Percentiles rank a stretch among this genome's conserved stretches.
phyloP scores from a whole-genome alignment of 2,888 invertebrate genomes.

The Spialia ferax region DNA sequence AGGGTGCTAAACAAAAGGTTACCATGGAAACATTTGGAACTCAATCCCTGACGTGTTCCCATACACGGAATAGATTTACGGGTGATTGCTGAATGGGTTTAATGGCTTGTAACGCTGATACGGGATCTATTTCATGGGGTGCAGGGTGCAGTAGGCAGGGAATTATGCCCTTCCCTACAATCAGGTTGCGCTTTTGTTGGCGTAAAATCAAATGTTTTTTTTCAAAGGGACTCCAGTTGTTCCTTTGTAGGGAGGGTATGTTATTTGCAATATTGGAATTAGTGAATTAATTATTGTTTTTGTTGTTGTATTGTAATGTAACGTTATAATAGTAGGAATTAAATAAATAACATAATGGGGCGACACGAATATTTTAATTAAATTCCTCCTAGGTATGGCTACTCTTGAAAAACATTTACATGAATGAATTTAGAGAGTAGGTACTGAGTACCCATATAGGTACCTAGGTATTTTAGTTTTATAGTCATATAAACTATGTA shows the following conservation, averaged over 20 bases:
- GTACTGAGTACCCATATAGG: no score
- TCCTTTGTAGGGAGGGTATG: background rate
- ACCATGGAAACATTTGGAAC: conserved; percentile 1
- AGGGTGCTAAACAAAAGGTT: conserved; percentile 6
- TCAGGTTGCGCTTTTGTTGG: conserved; percentile 8
- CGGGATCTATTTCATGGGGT: conserved; percentile 51
- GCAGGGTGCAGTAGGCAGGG: background rate
- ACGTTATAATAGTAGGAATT: background rate
- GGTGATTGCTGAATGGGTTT: conserved; percentile 62
- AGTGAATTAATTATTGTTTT: background rate
- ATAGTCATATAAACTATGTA: no score
- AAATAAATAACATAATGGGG: no score
- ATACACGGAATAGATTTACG: conserved; percentile 60
- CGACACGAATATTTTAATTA: no score
- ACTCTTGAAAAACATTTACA: no score
- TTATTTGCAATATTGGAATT: background rate
- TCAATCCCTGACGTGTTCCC: conserved; percentile 18
- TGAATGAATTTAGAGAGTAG: no score
- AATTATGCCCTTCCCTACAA: conserved; percentile 2
- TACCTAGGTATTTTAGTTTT: no score
- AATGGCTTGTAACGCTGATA: conserved; percentile 71
- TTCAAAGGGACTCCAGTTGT: conserved; percentile 7
- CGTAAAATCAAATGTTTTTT: conserved; percentile 2
- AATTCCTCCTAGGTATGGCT: no score
- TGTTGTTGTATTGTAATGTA: background rate